Conservation (phyloP, 2,888 invertebrate species). For the Epinotia demarniana region DNA sequence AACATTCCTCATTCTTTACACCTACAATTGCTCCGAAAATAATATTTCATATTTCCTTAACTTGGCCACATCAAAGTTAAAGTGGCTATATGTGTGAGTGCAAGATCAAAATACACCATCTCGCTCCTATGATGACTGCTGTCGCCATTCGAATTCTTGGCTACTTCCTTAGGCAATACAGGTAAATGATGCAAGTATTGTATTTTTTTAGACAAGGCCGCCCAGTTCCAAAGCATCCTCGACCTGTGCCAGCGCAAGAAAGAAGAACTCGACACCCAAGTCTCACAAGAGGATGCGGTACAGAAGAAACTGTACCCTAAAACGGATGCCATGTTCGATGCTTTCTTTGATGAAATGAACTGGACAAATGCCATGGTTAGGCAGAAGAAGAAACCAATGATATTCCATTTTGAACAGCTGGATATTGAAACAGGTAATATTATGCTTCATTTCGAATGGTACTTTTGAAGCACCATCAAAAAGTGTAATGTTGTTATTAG, state of each 20-base stretch:
- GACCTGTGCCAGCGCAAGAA: slow-evolving; percentile 70
- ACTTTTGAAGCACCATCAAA: too few species aligned
- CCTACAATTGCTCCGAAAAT: too few species aligned
- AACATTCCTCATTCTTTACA: too few species aligned
- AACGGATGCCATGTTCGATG: slow-evolving; percentile 67
- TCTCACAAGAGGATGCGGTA: slow-evolving; percentile 62
- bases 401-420: slow-evolving; percentile 74
- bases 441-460: neutral
- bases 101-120: too few species aligned
- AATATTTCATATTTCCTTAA: too few species aligned
- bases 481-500: too few species aligned
- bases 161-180: too few species aligned
- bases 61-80: too few species aligned
- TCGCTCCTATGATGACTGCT: too few species aligned
- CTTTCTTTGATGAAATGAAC: slow-evolving; percentile 75
- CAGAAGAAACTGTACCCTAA: slow-evolving; percentile 68
- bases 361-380: slow-evolving; percentile 68
- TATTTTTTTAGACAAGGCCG: slow-evolving; percentile 63
- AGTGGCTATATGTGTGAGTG: too few species aligned
- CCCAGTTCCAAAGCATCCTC: slow-evolving; percentile 63
- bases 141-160: too few species aligned
- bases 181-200: too few species aligned
- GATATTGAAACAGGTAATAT: slow-evolving; percentile 73
- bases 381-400: slow-evolving; percentile 61
- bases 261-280: slow-evolving; percentile 65